These are phyloP conservation scores for Calidris pygmaea DNA, from an alignment of 2,113 vertebrate species.

Conservation along the genomic window DNA sequence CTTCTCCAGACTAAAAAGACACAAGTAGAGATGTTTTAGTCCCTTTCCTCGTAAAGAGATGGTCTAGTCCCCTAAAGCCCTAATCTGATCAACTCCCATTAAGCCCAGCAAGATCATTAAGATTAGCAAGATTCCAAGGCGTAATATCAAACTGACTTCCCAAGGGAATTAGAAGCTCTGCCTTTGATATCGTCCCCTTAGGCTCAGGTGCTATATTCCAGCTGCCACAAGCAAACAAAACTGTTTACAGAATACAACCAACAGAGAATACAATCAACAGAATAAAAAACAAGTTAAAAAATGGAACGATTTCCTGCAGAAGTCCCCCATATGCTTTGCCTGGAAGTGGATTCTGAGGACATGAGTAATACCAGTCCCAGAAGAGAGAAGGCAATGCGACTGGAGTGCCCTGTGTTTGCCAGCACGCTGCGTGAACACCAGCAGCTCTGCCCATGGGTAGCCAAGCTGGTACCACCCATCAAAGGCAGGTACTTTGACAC, in stretches of 20 bases:
- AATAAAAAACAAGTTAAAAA: neutral
- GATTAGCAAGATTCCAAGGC: conserved; percentile 15
- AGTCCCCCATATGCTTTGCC: neutral
- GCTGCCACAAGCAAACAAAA: neutral
- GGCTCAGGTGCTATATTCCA: neutral
- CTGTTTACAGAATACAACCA: too few relatives aligned
- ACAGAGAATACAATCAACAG: neutral
- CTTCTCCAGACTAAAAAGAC: too few relatives aligned
- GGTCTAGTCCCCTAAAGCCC: neutral
- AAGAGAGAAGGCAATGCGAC: neutral
- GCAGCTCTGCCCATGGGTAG: neutral
- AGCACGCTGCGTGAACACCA: rapidly evolving
- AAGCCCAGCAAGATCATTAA: neutral
- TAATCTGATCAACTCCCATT: neutral
- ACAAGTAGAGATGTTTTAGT: too few relatives aligned
- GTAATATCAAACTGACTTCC: neutral
- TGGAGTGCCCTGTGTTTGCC: neutral
- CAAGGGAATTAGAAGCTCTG: neutral
- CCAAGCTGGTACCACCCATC: neutral
- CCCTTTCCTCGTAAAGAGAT: too few relatives aligned
- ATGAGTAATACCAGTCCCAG: neutral
- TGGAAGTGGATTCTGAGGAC: neutral
- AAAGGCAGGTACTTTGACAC: too few relatives aligned
- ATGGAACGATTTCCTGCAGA: rapidly evolving
- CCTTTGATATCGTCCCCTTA: neutral